Evolutionary conservation across 2,888 invertebrate species (phyloP), one percentile per base, ranked within the genome.

Genomic region (Epirrita christyi): DNA sequence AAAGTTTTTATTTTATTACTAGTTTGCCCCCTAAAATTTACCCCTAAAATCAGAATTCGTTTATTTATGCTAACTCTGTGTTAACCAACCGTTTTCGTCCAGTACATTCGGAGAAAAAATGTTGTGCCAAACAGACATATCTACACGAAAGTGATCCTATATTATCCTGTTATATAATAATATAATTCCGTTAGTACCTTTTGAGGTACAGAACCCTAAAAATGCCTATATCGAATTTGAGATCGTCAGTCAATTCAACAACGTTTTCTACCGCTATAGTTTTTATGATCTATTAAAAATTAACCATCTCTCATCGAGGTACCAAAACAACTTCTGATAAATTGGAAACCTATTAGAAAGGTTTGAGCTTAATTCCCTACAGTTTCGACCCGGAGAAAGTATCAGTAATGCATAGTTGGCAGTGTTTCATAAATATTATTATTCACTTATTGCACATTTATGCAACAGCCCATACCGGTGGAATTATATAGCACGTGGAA

Each of bases 401-500:
- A 66, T 61, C 67, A 59, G 63, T 68, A 69, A 64, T 58, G 48
- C 58, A 66, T 67, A 65, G 66, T 63, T 52, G 59, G 57, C 63
- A 66, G 63, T 67, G 68, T 75, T 70, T 71, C 61, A 66, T 66
- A 66, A 67, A 66, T 72, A 73, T 67, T 73, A 73, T 75, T 61
- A 64, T 68, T 59, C 64, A 64, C 66, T 71, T 71, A 66, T 62
- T 68, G 71, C 64, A 71, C 63, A 67, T 74, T 77, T 78, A 78
- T 80, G 76, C 75, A 82, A 81, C 71, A 68, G 50, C 51, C 54
- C 51, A 49, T 55, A 34, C 60, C 61, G 43, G 63, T 67, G 67
- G 69, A 59, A 72, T 71, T 67, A 63, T 67, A 59, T 68, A 72
- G 75, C 83, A 85, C 85, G 85, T 86, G 85, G 78, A 79, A 76